phyloP scores from a whole-genome alignment of 2,888 invertebrate genomes.

The Agrochola lychnidis region DNA sequence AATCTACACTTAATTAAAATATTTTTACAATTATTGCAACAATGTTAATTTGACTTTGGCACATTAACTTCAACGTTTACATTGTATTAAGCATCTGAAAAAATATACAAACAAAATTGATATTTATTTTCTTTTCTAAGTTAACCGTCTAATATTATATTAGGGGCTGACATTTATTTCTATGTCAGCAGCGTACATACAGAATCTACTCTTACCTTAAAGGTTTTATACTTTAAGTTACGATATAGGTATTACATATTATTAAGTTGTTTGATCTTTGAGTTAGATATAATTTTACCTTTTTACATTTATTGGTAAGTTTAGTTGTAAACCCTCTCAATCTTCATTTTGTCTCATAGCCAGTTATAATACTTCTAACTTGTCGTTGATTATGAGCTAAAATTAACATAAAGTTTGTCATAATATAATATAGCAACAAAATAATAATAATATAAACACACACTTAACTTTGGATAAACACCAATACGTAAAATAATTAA shows the following conservation, averaged over 20 bases:
- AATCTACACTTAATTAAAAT: slow-evolving; percentile 66
- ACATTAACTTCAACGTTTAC: slow-evolving; percentile 75
- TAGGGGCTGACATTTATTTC: slow-evolving; percentile 31
- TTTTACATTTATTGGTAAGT: slow-evolving; percentile 32
- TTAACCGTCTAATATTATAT: slow-evolving; percentile 30
- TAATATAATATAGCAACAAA: slow-evolving; percentile 88
- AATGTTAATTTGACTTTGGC: slow-evolving; percentile 83
- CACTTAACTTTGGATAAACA: slow-evolving; percentile 89
- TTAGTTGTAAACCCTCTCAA: slow-evolving; percentile 45
- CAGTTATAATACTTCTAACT: slow-evolving; percentile 76
- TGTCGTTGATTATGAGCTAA: slow-evolving; percentile 74
- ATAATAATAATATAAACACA: slow-evolving; percentile 88
- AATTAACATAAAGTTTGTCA: slow-evolving; percentile 83
- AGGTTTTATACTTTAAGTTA: slow-evolving; percentile 42
- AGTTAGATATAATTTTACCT: slow-evolving; percentile 7
- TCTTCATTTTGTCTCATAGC: slow-evolving; percentile 75
- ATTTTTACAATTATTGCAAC: slow-evolving; percentile 80
- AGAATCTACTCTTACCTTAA: slow-evolving; percentile 32
- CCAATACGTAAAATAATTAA: slow-evolving; percentile 85
- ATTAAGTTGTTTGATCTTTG: slow-evolving; percentile 33
- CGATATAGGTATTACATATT: slow-evolving; percentile 20
- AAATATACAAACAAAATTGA: slow-evolving; percentile 44
- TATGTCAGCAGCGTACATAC: slow-evolving; percentile 31
- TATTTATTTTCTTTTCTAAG: slow-evolving; percentile 40
- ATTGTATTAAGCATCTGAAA: slow-evolving; percentile 56